Evolutionary conservation across 2,797 vertebrate species (phyloP), one percentile per base, ranked within the genome.

Genomic region (Silurus lanzhouensis): DNA sequence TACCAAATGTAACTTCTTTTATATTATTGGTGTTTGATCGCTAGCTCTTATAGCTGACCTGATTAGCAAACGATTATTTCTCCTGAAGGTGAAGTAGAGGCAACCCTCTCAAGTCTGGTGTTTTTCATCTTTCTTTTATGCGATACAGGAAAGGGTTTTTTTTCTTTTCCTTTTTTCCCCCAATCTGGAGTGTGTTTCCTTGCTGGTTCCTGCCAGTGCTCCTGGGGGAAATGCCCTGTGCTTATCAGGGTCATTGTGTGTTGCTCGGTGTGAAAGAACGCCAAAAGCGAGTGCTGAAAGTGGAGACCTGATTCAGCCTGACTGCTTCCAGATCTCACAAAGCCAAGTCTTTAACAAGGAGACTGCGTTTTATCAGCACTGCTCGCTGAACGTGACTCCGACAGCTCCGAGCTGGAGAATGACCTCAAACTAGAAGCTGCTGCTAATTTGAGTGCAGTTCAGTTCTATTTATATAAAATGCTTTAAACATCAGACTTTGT

Each of bases 211-310:
- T 38, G 82, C 85, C 88, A 79, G 84, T 84, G 77, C 90, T 82
- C 83, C 91, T 60, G 83, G 84, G 89, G 92, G 91, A 94, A 93
- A 91, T 88, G 90, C 90, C 90, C 86, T 5, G 85, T 88, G 85
- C 89, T 91, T 92, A 93, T 92, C 90, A 27, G 87, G 84, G 58
- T 83, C 88, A 91, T 88, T 67, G 76, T 67, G 61, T 88, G 61
- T 76, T 76, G 91, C 60, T 77, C 8, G 20, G 85, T 60, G 82
- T 60, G 48, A 84, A 87, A 85, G 63, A 13, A 60, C 83, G 86
- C 89, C 60, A 86, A 67, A 86, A 88, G 90, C 86, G 85, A 87
- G 85, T 87, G 89, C 84, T 85, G 64, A 63, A 63, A 72, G 85
- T 67, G 46, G 78, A 57, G 90, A 92, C 91, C 92, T 88, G 91